Base-by-base conservation (phyloP, 2,888 invertebrate species). In the Endomychus coccineus region DNA sequence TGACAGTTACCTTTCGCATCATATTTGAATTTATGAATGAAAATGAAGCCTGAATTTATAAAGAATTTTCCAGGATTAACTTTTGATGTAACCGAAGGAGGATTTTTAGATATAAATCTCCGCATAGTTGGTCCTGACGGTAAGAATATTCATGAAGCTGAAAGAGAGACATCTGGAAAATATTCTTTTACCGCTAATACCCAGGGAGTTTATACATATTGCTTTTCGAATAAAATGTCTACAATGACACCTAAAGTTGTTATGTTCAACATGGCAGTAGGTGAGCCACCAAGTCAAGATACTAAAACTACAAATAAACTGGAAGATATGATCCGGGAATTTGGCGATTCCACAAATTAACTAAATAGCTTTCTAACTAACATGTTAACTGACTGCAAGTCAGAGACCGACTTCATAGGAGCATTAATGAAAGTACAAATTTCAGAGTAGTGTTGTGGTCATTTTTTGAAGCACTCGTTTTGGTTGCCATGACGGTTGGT, bases 61-160 rank as follows among this genome's bases (percentile, higher is more conserved):
- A n/a, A 17, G 4, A 9, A 23, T 19, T 22, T 68, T 69, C 1
- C 63, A 90, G 90, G 89, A 48, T 70, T 99, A 35, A 95, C 90
- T 56, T 99, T 98, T 68, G 97, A 99, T 69, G 97, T 98, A 55
- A 91, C 95, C 4, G 98, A 99, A 68, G 98, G 98, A 47, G 98
- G 98, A 29, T 99, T 99, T 67, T 69, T 97, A 47, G 98, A 99
- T 63, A 97, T 99, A 57, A 98, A 98, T 66, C 88, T 98, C 2
- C 81, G 86, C 70, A 94, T 98, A 41, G 77, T 82, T 24, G 95
- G 91, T 1, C 97, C 98, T 0, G 94, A 96, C 66, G 82, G 83
- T 13, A 83, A 86, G 56, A 73, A 83, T 2, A 85, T 97, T 52
- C 87, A 96, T 58, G 77, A 85, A 46, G 94, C 91, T 19, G 90